These are phyloP conservation scores for Cyclophora albipunctata DNA, from an alignment of 2,888 invertebrate genomes.

Conservation along the genomic window DNA sequence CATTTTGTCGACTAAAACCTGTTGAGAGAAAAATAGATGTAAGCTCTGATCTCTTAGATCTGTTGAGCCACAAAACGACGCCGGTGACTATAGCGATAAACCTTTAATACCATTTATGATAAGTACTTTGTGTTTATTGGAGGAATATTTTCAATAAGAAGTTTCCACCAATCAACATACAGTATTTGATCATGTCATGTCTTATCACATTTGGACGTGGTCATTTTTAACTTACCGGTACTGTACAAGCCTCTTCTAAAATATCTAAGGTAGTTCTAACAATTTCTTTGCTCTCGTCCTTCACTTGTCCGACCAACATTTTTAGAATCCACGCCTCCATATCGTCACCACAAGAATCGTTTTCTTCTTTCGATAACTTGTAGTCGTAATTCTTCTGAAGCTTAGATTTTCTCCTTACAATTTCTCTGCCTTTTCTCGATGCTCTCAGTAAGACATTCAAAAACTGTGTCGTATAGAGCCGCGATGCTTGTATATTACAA, in stretches of 20 bases:
- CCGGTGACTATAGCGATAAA: too few species aligned
- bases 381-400: slow-evolving; percentile 55
- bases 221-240: slow-evolving; percentile 75
- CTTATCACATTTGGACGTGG: too few species aligned
- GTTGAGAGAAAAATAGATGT: slow-evolving; percentile 5
- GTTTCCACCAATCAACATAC: too few species aligned
- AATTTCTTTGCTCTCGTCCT: slow-evolving; percentile 87
- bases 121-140: too few species aligned
- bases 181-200: too few species aligned
- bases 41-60: not conserved
- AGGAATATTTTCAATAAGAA: too few species aligned
- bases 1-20: slow-evolving; percentile 84
- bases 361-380: slow-evolving; percentile 38
- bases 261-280: slow-evolving; percentile 86
- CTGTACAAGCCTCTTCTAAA: slow-evolving; percentile 94
- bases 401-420: slow-evolving; percentile 59
- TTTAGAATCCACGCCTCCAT: slow-evolving; percentile 92
- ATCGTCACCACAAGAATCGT: slow-evolving; percentile 59
- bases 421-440: slow-evolving; percentile 64
- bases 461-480: slow-evolving; percentile 93
- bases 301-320: slow-evolving; percentile 87
- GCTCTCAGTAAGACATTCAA: slow-evolving; percentile 89
- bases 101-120: too few species aligned
- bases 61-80: not conserved
- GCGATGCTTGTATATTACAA: slow-evolving; percentile 73